Base-by-base conservation (phyloP, 1,140 invertebrate genomes). In the Globodera rostochiensis region DNA sequence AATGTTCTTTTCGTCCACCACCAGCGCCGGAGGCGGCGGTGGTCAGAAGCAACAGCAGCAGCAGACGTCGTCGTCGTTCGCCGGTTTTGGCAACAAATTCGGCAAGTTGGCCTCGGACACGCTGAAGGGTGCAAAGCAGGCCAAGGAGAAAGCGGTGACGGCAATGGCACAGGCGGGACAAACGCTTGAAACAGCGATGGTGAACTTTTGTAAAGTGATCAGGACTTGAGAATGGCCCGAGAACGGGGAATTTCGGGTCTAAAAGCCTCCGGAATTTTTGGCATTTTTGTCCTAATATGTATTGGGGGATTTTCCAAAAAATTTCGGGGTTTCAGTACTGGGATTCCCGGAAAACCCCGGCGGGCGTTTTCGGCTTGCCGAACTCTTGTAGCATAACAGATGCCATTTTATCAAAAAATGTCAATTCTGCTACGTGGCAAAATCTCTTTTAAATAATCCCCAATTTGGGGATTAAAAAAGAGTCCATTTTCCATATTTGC, bases 21-120 rank as follows among this genome's bases (percentile, higher is more conserved):
- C 2, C 36, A 36, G 36, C 69, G 7, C n/a, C 5, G n/a, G n/a
- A 69, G 67, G 67, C 67, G n/a, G n/a, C 4, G 67, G 67, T 15
- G 64, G 64, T 4, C 53, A 78, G 69, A 78, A 78, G 11, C 76
- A 49, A n/a, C 76, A 57, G 46, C 49, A 36, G 3, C 36, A 36
- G 36, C 36, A 36, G 36, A 70, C 66, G 53, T n/a, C 66, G 46
- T 53, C 25, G 49, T 45, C 47, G 64, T 82, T 81, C 19, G 77
- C 7, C 78, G 53, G 76, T 45, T 86, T 86, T 73, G 86, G 85
- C 74, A 80, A 85, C 74, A 81, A 86, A 15, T 80, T 73, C 13
- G 67, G 49, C 25, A 86, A 86, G 80, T 83, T 86, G n/a, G 86
- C 86, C 53, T 70, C 78, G 6, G 83, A 70, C 25, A 85, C 86